Evolutionary conservation across 1,140 invertebrate genomes (phyloP), one percentile per base, ranked within the genome.

Genomic region (Tetramorium alpestre): DNA sequence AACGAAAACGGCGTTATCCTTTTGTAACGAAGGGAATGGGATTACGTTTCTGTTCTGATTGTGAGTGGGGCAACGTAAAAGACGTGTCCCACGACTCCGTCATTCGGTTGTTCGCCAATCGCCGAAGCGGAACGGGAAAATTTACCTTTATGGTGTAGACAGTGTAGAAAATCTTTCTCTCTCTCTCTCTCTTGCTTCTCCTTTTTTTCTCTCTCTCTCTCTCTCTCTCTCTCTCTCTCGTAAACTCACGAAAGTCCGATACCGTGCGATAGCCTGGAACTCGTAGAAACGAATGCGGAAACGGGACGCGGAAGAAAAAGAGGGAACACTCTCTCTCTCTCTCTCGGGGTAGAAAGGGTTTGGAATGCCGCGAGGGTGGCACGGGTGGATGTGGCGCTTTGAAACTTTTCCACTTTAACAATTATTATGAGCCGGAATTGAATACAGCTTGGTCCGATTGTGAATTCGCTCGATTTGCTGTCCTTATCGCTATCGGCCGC

Each of bases 341-440:
- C 16, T 58, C 80, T 22, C 25, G 54, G 18, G 33, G 28, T 33
- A 33, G n/a, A 10, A 77, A 51, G 62, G 28, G n/a, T 69, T 69
- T 41, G 22, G 51, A 41, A 82, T 51, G 28, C n/a, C 80, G 25
- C 60, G 18, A 82, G 62, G 70, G n/a, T 70, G 65, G 85, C 13
- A 16, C 2, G 51, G 51, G 51, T 54, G 51, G 88, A 91, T 89
- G 87, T 86, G 91, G 88, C 75, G 90, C 90, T 92, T 91, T 65
- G 87, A 93, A 93, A 93, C 90, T 93, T 93, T 93, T 93, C 89
- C 89, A 93, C 92, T 93, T 93, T 93, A 93, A 93, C 93, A 93
- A 93, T 93, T 93, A 93, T 93, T 93, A 93, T 93, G 93, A 93
- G 92, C 91, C 88, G 88, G 90, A 93, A 93, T 93, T 93, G 92